A percentile compares a stretch with the other conserved stretches of the same genome.
Conservation (phyloP, 2,797 vertebrate genomes). For the Tympanoctomys barrerae region DNA sequence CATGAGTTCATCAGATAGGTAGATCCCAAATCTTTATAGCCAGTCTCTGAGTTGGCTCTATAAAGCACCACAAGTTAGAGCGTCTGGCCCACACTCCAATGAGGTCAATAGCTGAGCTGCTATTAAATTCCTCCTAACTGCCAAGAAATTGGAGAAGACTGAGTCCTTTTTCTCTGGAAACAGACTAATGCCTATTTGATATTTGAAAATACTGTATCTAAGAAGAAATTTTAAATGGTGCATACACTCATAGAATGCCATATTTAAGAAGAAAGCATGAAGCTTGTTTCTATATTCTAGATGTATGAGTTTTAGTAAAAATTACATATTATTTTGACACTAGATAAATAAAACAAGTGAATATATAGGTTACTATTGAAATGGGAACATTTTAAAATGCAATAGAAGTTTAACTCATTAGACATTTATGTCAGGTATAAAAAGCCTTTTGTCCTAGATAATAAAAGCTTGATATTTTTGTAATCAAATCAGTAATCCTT, state of each 20-base stretch:
- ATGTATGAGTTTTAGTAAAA: background rate
- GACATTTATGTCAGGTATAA: slow-evolving; percentile 26
- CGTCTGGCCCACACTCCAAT: background rate
- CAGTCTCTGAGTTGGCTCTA: background rate
- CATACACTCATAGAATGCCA: background rate
- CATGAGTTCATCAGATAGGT: slow-evolving; percentile 2
- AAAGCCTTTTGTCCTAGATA: slow-evolving; percentile 52
- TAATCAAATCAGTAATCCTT: slow-evolving; percentile 75
- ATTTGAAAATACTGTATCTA: slow-evolving; percentile 28
- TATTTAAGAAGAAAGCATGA: slow-evolving; percentile 58
- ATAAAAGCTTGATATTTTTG: slow-evolving; percentile 69
- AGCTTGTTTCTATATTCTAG: slow-evolving; percentile 48
- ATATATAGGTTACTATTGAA: background rate
- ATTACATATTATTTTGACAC: background rate
- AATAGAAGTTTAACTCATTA: slow-evolving; percentile 49
- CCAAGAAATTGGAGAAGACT: slow-evolving; percentile 4
- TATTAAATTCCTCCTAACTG: slow-evolving; percentile 7
- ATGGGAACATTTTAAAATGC: slow-evolving; percentile 39
- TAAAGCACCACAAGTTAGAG: background rate
- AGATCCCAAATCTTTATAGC: background rate
- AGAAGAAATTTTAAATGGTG: slow-evolving; percentile 38
- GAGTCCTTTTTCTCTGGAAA: background rate
- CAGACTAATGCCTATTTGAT: background rate
- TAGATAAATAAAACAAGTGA: slow-evolving; percentile 5
- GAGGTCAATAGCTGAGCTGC: background rate